Evolutionary conservation across 1,140 invertebrate species (phyloP).

Genomic region (Drosophila hydei): DNA sequence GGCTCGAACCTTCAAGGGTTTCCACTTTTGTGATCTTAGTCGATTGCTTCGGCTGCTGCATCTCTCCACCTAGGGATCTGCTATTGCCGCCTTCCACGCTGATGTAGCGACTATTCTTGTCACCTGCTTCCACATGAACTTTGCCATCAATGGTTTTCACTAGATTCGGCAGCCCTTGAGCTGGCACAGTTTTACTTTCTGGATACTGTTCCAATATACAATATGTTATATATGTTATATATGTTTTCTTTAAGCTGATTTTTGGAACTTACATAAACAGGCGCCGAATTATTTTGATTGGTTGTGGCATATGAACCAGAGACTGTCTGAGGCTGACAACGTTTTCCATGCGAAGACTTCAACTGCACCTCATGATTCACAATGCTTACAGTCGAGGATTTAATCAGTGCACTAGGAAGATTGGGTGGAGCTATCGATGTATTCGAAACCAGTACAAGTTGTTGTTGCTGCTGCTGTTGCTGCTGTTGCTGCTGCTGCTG

Average conservation of each 20-base stretch:
- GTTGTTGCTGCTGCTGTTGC: slow-evolving; percentile 37
- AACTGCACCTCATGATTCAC: slow-evolving; percentile 28
- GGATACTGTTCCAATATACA: slow-evolving; percentile 46
- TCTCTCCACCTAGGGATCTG: slow-evolving; percentile 5
- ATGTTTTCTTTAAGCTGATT: too few relatives aligned
- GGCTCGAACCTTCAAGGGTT: background rate
- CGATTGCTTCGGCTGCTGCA: background rate
- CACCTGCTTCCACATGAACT: background rate
- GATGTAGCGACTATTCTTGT: slow-evolving; percentile 17
- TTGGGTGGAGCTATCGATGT: slow-evolving; percentile 31
- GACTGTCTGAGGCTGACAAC: slow-evolving; percentile 22
- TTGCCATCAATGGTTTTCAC: background rate
- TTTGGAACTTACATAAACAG: slow-evolving; percentile 57
- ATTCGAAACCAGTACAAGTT: slow-evolving; percentile 27
- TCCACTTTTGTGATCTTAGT: slow-evolving; percentile 9
- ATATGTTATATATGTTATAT: background rate
- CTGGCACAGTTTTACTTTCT: slow-evolving; percentile 39
- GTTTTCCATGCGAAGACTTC: slow-evolving; percentile 43
- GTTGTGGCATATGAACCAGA: slow-evolving; percentile 26
- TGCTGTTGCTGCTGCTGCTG: slow-evolving; percentile 29
- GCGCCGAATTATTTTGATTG: slow-evolving; percentile 69
- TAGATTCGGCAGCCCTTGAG: slow-evolving; percentile 6
- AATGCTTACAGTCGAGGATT: slow-evolving; percentile 37
- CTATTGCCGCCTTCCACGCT: slow-evolving; percentile 1
- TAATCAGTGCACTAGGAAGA: slow-evolving; percentile 53